Evolutionary conservation across 2,113 vertebrate species (phyloP).

Genomic region (Pteruthius melanotis): DNA sequence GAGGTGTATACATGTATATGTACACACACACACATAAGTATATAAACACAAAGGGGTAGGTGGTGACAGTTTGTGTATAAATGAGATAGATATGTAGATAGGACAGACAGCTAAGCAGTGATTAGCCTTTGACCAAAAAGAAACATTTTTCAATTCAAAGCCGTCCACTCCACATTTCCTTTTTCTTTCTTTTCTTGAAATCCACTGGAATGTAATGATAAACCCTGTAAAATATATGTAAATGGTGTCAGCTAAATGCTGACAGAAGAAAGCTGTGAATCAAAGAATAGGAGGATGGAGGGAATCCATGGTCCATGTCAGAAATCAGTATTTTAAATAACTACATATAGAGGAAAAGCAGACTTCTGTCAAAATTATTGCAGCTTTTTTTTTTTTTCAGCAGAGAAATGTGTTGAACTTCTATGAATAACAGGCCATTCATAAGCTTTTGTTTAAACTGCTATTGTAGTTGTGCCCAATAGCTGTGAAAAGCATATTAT

Average conservation of each 20-base stretch:
- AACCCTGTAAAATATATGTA: background rate
- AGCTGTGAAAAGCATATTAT: background rate
- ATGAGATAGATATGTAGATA: background rate
- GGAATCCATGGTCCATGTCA: background rate
- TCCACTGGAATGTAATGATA: background rate
- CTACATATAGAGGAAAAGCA: background rate
- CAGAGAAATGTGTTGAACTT: background rate
- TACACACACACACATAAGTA: accelerated
- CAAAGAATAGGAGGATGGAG: background rate
- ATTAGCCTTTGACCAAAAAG: background rate
- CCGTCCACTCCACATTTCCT: background rate
- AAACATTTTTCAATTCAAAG: background rate
- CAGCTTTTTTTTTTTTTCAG: background rate
- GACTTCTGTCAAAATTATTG: background rate
- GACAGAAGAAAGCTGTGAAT: background rate
- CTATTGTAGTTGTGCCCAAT: background rate
- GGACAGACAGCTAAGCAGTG: background rate
- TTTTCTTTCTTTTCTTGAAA: background rate
- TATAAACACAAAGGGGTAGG: background rate
- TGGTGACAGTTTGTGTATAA: background rate
- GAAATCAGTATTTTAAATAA: background rate
- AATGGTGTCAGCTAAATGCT: background rate
- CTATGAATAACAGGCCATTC: background rate
- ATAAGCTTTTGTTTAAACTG: background rate
- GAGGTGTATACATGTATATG: accelerated